Evolutionary conservation across 2,797 vertebrate species (phyloP).

Genomic region (Urosaurus nigricauda): DNA sequence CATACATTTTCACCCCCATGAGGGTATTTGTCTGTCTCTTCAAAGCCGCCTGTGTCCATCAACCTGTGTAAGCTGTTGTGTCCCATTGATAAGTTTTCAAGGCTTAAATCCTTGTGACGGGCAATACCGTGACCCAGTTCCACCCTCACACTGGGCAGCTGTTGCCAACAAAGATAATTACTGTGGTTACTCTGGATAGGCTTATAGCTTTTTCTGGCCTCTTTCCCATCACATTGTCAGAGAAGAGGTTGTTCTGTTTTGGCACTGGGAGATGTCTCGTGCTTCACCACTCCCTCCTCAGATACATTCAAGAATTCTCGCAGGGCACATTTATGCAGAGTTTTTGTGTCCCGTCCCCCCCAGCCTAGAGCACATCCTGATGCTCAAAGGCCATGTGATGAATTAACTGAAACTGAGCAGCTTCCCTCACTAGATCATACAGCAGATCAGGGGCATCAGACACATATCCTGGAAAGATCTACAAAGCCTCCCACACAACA

Average conservation of each 20-base stretch:
- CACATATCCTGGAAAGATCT: background rate
- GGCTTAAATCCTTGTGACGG: constrained; percentile 66
- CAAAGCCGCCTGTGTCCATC: constrained; percentile 14
- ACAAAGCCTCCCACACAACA: background rate
- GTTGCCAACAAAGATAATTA: constrained; percentile 72
- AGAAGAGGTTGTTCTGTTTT: constrained; percentile 72
- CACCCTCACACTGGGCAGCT: constrained; percentile 63
- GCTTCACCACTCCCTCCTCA: too few relatives aligned
- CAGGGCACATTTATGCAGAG: background rate
- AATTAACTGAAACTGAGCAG: background rate
- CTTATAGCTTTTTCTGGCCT: constrained; percentile 73
- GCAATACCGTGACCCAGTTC: constrained; percentile 66
- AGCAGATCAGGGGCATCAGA: background rate
- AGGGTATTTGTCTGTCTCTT: accelerated
- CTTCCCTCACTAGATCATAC: background rate
- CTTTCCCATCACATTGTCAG: constrained; percentile 69
- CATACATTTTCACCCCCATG: constrained; percentile 52
- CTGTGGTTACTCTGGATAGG: constrained; percentile 68
- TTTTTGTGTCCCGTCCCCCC: background rate
- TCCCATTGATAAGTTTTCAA: constrained; percentile 40
- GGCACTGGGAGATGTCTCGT: constrained; percentile 51
- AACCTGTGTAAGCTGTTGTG: constrained; percentile 48
- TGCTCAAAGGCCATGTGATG: background rate
- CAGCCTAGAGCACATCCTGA: too few relatives aligned
- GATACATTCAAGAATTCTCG: constrained; percentile 43